Percentiles rank a stretch among this genome's conserved stretches.
These are phyloP conservation scores for Phrynocephalus versicolor DNA, from an alignment of 2,113 vertebrate genomes.

Conservation along the genomic window DNA sequence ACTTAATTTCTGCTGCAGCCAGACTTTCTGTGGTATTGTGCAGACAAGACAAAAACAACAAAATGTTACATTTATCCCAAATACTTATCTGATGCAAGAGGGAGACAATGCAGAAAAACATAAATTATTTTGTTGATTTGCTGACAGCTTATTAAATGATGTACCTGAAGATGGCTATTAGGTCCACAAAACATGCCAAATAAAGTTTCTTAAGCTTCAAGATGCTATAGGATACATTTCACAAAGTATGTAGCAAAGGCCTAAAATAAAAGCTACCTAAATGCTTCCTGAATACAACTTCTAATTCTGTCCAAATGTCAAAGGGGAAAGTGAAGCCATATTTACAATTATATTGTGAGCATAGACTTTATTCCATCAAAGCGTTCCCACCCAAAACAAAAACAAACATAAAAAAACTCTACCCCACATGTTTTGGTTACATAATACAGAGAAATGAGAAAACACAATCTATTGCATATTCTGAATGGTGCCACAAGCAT, in stretches of 20 bases:
- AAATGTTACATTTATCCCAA: background rate
- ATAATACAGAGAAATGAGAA: background rate
- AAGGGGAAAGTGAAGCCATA: background rate
- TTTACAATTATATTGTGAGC: background rate
- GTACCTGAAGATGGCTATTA: no score
- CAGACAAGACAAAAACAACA: background rate
- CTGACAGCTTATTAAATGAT: no score
- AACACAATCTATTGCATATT: background rate
- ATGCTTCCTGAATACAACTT: background rate
- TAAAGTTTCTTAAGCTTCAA: no score
- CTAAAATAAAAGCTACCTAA: background rate
- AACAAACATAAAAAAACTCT: no score
- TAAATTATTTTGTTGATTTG: no score
- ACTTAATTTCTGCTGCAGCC: background rate
- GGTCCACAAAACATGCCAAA: no score
- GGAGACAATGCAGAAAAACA: no score
- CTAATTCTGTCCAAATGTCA: background rate
- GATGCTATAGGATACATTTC: background rate
- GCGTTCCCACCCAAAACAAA: background rate
- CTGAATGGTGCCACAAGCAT: background rate
- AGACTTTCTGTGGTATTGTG: background rate
- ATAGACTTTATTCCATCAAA: background rate
- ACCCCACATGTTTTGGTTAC: background rate
- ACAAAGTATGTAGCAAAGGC: background rate
- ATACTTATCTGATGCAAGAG: background rate